Evolutionary conservation across 2,888 invertebrate genomes (phyloP), one percentile per base, ranked within the genome.

Genomic region (Eupithecia abbreviata): DNA sequence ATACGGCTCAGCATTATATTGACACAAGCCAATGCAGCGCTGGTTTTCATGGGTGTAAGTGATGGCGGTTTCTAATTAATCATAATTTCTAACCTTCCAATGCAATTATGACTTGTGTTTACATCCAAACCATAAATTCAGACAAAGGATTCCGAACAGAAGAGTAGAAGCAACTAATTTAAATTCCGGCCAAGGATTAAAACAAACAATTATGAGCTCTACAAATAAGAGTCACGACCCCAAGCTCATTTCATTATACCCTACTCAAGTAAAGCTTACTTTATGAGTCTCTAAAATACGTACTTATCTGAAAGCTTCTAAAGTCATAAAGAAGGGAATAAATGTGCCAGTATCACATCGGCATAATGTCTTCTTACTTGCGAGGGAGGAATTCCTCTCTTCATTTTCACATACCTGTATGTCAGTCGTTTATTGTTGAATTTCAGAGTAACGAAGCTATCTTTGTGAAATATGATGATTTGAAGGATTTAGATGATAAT

Each of bases 221-320:
- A 78, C 82, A 77, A 82, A 84, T 83, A 82, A 83, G 81, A 77
- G 77, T 73, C 77, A 79, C 77, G 81, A 75, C 80, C 80, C 81
- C 81, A 80, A 83, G 82, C 80, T 81, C 79, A 82, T 84, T 82
- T 82, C 82, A 82, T 81, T 82, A 78, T 74, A 75, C 82, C 81
- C 80, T 69, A 77, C 81, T 80, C 80, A 78, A 81, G 80, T 81
- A 81, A 82, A 83, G 79, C 75, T 68, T 81, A 84, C 83, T 87
- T 87, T 85, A 85, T 84, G 81, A 67, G 80, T 74, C 82, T 80
- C 82, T 84, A 84, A 85, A 87, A 86, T 84, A 84, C 82, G 86
- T 84, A 84, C 82, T 81, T 80, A 82, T 83, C 84, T 85, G 81
- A 81, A 84, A 84, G 83, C 84, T 83, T 79, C 82, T 73, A 82